Evolutionary conservation across 1,140 invertebrate species (phyloP), one percentile per base, ranked within the genome.

Genomic region (Schlechtendalia chinensis): DNA sequence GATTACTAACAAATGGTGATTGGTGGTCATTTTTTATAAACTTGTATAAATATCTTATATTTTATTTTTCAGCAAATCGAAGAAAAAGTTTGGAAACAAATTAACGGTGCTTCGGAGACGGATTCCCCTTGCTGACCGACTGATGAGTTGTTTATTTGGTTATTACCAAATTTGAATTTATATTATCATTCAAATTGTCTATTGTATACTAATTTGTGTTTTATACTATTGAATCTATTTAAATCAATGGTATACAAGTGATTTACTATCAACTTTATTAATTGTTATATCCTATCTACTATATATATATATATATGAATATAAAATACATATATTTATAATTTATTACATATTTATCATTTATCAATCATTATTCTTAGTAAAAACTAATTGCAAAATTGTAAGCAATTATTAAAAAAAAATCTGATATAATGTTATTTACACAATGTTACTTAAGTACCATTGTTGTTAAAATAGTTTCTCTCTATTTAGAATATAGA

Each of bases 21-120:
- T 54, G 19, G 8, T 27, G 59, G 27, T 61, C 39, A 0, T 65
- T 11, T 32, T 32, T 65, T 19, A 16, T 19, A 12, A 6, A 19
- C 16, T 29, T 29, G 6, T 53, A 53, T 71, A 53, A 71, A 10
- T 1, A 19, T 29, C 5, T 45, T 50, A 5, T 24, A 2, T 63
- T 56, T 81, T 39, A 45, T 79, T 74, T 71, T 82, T 45, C 39
- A 82, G 82, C 80, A 82, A 82, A 82, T 82, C 75, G 82, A 82
- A 81, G 82, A 82, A 80, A 82, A 77, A 82, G 82, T 81, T 22
- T 82, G 82, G 82, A 81, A 82, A 72, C 50, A 82, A 81, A 82
- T 82, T 80, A 82, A 75, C 39, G 82, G 82, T 54, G 80, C 72
- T 79, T 82, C 82, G 17, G 71, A 58, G 39, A 82, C 82, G 14